Conservation (phyloP, 1,140 invertebrate genomes). For the Goniozus legneri region DNA sequence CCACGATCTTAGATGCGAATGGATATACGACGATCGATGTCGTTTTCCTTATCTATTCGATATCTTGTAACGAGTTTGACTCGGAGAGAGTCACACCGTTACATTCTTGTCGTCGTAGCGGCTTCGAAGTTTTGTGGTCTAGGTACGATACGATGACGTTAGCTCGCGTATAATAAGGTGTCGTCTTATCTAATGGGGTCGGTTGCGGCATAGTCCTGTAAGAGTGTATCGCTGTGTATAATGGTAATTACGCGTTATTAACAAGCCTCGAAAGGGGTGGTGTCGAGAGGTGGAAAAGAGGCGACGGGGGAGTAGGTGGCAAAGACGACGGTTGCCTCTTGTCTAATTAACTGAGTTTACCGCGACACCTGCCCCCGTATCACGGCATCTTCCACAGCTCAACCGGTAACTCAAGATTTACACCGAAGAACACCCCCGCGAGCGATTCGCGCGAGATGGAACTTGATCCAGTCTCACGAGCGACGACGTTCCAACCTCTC, state of each 20-base stretch:
- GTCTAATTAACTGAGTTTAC: conserved; percentile 59
- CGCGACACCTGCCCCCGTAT: conserved; percentile 54
- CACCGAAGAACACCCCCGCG: conserved; percentile 31
- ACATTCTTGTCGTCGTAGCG: too few relatives aligned
- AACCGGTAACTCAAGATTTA: conserved; percentile 54
- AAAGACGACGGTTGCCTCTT: conserved; percentile 51
- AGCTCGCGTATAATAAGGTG: conserved; percentile 56
- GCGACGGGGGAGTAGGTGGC: too few relatives aligned
- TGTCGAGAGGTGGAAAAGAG: conserved; percentile 24
- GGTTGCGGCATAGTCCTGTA: conserved; percentile 42
- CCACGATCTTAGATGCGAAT: too few relatives aligned
- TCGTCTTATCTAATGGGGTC: conserved; percentile 56
- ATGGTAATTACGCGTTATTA: conserved; percentile 58
- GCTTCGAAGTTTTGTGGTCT: conserved; percentile 29
- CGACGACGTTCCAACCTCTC: too few relatives aligned
- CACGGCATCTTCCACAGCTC: conserved; percentile 47
- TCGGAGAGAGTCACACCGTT: too few relatives aligned
- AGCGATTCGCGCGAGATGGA: too few relatives aligned
- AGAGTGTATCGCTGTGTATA: conserved; percentile 57
- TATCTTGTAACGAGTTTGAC: too few relatives aligned
- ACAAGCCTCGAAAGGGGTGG: conserved; percentile 54
- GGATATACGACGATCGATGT: too few relatives aligned
- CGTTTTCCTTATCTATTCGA: too few relatives aligned
- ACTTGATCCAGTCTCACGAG: too few relatives aligned
- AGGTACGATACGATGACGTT: conserved; percentile 46